phyloP scores from a whole-genome alignment of 2,888 invertebrate species.

The Erannis defoliaria region DNA sequence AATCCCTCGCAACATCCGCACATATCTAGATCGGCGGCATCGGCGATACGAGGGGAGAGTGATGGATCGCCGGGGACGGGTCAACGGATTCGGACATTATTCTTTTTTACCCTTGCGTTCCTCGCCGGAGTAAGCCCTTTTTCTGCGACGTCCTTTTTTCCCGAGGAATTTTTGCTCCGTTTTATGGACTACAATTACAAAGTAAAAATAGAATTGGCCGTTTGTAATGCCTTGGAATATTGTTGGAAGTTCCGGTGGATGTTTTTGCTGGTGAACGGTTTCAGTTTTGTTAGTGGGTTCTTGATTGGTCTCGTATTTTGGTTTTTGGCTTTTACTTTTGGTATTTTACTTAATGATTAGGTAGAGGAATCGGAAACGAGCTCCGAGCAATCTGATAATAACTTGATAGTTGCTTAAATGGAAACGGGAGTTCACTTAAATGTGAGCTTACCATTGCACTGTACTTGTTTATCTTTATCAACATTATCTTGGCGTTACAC shows the following conservation, averaged over 20 bases:
- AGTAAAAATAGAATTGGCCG: constrained; percentile 83
- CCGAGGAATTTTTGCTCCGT: constrained; percentile 80
- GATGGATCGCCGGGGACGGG: constrained; percentile 87
- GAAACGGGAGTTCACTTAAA: too few relatives aligned
- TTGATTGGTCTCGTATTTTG: not conserved
- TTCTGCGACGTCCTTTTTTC: constrained; percentile 84
- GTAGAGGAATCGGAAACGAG: too few relatives aligned
- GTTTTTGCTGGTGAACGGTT: constrained; percentile 41
- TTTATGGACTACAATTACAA: constrained; percentile 86
- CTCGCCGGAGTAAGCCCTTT: constrained; percentile 85
- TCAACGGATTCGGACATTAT: constrained; percentile 88
- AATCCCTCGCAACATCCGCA: constrained; percentile 80
- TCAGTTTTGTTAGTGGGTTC: constrained; percentile 9
- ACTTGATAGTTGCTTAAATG: too few relatives aligned
- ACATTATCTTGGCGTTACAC: too few relatives aligned
- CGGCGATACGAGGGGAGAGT: constrained; percentile 81
- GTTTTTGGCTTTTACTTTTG: too few relatives aligned
- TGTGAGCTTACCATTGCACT: too few relatives aligned
- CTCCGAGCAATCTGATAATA: too few relatives aligned
- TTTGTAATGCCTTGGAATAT: constrained; percentile 78
- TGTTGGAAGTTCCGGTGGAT: constrained; percentile 57
- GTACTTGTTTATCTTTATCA: too few relatives aligned
- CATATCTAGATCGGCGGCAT: constrained; percentile 58
- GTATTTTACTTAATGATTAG: too few relatives aligned
- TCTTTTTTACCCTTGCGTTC: constrained; percentile 87